These are phyloP conservation scores for Rhodophaea formosa DNA, from an alignment of 2,888 invertebrate genomes.

Conservation along the genomic window DNA sequence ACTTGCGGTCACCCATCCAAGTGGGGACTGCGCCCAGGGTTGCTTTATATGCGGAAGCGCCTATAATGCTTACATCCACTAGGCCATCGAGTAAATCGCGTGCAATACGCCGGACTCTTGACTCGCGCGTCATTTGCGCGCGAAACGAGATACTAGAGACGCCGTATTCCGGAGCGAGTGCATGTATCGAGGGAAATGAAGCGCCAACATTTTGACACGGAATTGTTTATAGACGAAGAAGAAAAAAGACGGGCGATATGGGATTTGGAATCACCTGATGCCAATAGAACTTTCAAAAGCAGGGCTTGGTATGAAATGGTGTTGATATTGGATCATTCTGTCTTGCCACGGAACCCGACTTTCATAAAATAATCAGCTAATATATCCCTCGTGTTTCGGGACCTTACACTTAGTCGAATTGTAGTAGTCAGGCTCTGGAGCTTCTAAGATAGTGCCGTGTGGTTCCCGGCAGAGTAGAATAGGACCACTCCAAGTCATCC, in stretches of 20 bases:
- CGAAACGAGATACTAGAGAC: constrained; percentile 22
- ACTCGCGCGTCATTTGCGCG: constrained; percentile 3
- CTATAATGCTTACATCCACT: too few species aligned
- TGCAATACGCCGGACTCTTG: background rate
- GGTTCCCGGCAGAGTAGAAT: too few species aligned
- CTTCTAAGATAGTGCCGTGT: too few species aligned
- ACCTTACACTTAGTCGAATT: background rate
- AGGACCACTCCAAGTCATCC: too few species aligned
- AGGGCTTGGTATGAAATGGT: constrained; percentile 24
- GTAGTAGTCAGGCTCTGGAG: too few species aligned
- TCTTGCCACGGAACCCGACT: background rate
- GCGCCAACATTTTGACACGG: constrained; percentile 23
- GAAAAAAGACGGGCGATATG: constrained; percentile 23
- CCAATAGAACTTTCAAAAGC: constrained; percentile 23
- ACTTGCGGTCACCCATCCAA: too few species aligned
- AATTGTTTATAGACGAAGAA: constrained; percentile 26
- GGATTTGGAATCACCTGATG: constrained; percentile 24
- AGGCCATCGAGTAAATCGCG: constrained; percentile 7
- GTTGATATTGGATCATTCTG: constrained; percentile 11
- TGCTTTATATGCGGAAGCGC: too few species aligned
- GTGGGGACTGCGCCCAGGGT: too few species aligned
- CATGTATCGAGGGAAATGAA: constrained; percentile 21
- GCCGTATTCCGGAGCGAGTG: constrained; percentile 22
- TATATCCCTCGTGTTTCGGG: background rate
- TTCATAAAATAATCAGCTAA: background rate